A percentile compares a stretch with the other conserved stretches of the same genome.
Evolutionary conservation across 2,888 invertebrate genomes (phyloP).

Genomic region (Microplitis deprimator): DNA sequence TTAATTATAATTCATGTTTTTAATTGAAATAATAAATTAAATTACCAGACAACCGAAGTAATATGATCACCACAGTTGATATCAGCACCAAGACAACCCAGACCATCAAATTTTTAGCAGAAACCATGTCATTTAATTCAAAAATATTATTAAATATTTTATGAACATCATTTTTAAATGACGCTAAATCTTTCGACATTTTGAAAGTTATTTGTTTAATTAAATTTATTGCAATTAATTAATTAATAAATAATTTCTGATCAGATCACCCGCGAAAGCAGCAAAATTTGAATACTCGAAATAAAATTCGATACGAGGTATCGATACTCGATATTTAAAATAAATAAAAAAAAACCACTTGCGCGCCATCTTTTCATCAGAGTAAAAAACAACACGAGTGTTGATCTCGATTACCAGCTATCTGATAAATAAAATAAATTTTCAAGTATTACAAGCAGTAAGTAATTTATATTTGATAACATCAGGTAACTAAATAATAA

Average conservation of each 20-base stretch:
- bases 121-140: not conserved
- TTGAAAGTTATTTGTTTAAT: not conserved
- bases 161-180: not conserved
- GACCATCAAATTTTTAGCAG: slow-evolving; percentile 7
- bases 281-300: too few relatives aligned
- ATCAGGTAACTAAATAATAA: not conserved
- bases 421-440: not conserved
- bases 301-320: too few relatives aligned
- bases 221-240: too few relatives aligned
- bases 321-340: too few relatives aligned
- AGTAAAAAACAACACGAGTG: too few relatives aligned
- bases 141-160: not conserved
- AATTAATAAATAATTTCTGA: too few relatives aligned
- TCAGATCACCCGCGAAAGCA: too few relatives aligned
- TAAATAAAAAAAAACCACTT: too few relatives aligned
- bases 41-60: not conserved
- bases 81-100: not conserved
- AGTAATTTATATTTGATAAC: not conserved
- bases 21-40: not conserved
- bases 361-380: too few relatives aligned
- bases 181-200: not conserved
- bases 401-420: not conserved
- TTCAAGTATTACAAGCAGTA: not conserved
- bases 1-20: not conserved
- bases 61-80: not conserved